phyloP scores from a whole-genome alignment of 2,113 vertebrate genomes.

The Talpa occidentalis region DNA sequence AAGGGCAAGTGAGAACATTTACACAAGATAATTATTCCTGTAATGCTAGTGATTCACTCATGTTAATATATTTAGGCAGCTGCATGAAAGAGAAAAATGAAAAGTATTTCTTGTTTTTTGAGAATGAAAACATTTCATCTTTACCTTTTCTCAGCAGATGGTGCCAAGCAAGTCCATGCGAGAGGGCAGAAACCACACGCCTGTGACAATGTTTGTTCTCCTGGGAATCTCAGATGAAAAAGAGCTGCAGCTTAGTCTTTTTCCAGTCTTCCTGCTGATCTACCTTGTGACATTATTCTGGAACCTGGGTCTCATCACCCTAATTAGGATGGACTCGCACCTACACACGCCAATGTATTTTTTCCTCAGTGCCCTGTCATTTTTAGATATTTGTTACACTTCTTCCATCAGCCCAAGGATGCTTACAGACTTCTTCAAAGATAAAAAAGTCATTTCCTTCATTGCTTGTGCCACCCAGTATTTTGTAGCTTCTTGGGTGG shows the following conservation, averaged over 20 bases:
- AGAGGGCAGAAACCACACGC: too few relatives aligned
- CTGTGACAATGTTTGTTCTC: too few relatives aligned
- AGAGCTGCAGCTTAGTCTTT: background rate
- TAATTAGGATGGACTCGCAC: too few relatives aligned
- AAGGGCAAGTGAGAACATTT: background rate
- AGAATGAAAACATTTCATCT: background rate
- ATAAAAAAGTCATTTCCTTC: too few relatives aligned
- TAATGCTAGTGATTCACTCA: background rate
- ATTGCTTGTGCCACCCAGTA: background rate
- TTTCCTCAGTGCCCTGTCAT: too few relatives aligned
- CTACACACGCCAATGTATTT: too few relatives aligned
- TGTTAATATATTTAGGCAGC: background rate
- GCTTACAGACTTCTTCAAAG: too few relatives aligned
- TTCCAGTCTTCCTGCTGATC: background rate
- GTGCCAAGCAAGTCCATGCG: too few relatives aligned
- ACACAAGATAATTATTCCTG: background rate
- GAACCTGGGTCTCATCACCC: too few relatives aligned
- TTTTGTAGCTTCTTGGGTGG: background rate
- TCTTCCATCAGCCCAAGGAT: too few relatives aligned
- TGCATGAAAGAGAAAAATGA: background rate
- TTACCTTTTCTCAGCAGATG: background rate
- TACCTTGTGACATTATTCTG: constrained; percentile 1
- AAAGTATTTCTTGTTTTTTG: background rate
- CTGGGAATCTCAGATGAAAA: too few relatives aligned
- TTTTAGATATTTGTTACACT: too few relatives aligned